A percentile compares a stretch with the other conserved stretches of the same genome.
phyloP scores from a whole-genome alignment of 2,888 invertebrate species.

The Oscheius myriophilus region DNA sequence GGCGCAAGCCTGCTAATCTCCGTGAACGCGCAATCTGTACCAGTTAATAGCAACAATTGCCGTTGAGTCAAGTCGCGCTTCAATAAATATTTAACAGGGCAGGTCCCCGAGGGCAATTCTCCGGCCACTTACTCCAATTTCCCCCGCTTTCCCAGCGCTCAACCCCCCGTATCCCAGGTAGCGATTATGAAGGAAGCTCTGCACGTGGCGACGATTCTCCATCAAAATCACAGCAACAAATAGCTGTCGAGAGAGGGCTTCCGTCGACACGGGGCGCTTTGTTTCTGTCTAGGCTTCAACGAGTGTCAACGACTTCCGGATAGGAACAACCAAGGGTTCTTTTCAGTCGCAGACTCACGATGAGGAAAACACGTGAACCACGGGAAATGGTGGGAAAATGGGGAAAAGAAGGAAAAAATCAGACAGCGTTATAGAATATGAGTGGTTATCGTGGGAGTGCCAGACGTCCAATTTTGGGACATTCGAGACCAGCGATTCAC shows the following conservation, averaged over 20 bases:
- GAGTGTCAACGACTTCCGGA: too few species aligned
- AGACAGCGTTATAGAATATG: not conserved
- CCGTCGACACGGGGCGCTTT: too few species aligned
- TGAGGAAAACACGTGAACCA: too few species aligned
- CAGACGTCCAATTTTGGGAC: too few species aligned
- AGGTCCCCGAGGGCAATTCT: conserved; percentile 21
- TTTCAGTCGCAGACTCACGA: too few species aligned
- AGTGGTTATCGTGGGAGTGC: too few species aligned
- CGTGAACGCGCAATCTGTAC: conserved; percentile 29
- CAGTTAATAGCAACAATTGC: conserved; percentile 31
- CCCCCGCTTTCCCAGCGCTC: not conserved
- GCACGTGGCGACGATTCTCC: too few species aligned
- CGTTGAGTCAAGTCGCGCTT: conserved; percentile 30
- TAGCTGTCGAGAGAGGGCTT: too few species aligned
- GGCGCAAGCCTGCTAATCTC: conserved; percentile 18
- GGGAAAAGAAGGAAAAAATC: not conserved
- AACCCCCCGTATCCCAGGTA: conserved; percentile 1
- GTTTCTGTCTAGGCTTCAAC: too few species aligned
- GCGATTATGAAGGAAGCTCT: conserved; percentile 3
- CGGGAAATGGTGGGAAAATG: not conserved
- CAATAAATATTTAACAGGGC: conserved; percentile 30
- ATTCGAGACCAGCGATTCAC: too few species aligned
- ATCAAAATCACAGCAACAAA: too few species aligned
- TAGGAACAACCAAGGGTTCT: too few species aligned
- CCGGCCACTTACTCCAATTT: not conserved